Conservation (phyloP, 2,888 invertebrate species). For the Xestia c-nigrum region DNA sequence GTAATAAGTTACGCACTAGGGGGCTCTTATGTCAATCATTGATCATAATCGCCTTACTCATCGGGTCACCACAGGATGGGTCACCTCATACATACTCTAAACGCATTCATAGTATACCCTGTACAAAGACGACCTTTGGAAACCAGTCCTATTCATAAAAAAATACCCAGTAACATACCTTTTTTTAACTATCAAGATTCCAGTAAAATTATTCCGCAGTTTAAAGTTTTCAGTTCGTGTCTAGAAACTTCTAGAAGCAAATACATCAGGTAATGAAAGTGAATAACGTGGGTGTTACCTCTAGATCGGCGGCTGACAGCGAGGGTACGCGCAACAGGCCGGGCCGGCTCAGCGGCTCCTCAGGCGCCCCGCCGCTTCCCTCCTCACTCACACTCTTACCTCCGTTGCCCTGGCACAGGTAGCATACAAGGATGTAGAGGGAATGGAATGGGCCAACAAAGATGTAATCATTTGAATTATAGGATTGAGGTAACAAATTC, state of each 20-base stretch:
- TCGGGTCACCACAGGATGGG: no score
- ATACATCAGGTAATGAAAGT: constrained; percentile 5
- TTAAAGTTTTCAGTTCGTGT: background rate
- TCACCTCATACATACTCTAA: background rate
- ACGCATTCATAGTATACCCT: background rate
- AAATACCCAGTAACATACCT: background rate
- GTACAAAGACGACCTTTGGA: background rate
- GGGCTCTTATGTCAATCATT: background rate
- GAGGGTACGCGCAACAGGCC: constrained; percentile 91
- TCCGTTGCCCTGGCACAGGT: constrained; percentile 77
- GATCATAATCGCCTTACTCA: background rate
- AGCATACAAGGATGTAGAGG: constrained; percentile 8
- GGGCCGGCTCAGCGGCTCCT: constrained; percentile 89
- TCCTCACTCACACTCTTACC: constrained; percentile 77
- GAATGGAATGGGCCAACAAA: constrained; percentile 1
- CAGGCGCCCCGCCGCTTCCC: constrained; percentile 75
- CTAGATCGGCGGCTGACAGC: constrained; percentile 91
- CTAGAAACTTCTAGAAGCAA: background rate
- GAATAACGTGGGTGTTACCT: constrained; percentile 76
- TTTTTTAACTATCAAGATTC: background rate
- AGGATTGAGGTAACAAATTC: background rate
- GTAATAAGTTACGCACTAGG: background rate
- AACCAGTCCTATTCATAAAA: background rate
- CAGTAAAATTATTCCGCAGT: background rate
- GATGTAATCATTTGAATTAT: background rate